Evolutionary conservation across 1,140 invertebrate species (phyloP), one percentile per base, ranked within the genome.

Genomic region (Andrena cerasifolii): DNA sequence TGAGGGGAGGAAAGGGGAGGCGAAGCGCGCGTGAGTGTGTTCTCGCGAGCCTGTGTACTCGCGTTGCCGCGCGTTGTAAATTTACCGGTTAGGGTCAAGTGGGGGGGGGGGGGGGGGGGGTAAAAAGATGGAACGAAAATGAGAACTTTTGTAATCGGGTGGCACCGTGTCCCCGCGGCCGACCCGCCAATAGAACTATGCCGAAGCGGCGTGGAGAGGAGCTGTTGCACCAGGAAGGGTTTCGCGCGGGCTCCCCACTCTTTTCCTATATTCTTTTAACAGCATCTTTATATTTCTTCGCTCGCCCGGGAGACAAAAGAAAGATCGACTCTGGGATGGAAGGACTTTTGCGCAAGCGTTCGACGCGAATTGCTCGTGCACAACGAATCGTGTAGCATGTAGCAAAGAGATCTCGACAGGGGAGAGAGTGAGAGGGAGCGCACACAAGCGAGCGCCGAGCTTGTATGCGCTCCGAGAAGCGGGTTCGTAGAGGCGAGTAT

Each of bases 311-410:
- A n/a, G n/a, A n/a, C 5, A 31, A 58, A 59, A 31, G 10, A 21
- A 3, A 67, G n/a, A 24, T n/a, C 26, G 18, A 14, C n/a, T 28
- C 73, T 61, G 59, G 58, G 79, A 79, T 59, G 51, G 49, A 58
- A 82, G 65, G 63, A 73, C 49, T 67, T 70, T 61, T 31, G 36
- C 16, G 31, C 40, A 26, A 68, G 51, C 59, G 58, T 33, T 33
- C 21, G 33, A 75, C 36, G 49, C 63, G 73, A 71, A 66, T 45
- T 33, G 31, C 43, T 66, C n/a, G 51, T 28, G 62, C 31, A 49
- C 40, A 31, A 58, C 58, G 61, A 65, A 81, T 33, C 82, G 79
- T 86, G 82, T 84, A 86, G 80, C 76, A 79, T 71, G 78, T 75
- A 86, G 79, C 70, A 68, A 78, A 54, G 66, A 54, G 79, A 84